Percentiles rank a stretch among this genome's conserved stretches.
These are phyloP conservation scores for Agrochola lychnidis DNA, from an alignment of 2,888 invertebrate genomes.

Conservation along the genomic window DNA sequence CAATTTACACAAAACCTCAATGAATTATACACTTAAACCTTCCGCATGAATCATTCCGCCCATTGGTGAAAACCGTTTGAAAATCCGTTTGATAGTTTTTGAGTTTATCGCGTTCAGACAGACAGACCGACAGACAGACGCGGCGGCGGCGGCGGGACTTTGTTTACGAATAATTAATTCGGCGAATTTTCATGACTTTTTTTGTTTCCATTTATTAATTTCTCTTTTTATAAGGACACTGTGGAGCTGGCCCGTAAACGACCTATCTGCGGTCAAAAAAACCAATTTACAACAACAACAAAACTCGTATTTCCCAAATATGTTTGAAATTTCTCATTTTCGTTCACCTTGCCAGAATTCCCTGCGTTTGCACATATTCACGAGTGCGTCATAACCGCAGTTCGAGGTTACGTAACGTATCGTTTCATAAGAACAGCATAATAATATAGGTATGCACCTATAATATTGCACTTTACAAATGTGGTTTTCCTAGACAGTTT, in stretches of 20 bases:
- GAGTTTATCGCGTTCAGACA: too few relatives aligned
- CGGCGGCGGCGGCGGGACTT: too few relatives aligned
- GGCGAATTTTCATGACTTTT: background rate
- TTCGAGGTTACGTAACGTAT: slow-evolving; percentile 40
- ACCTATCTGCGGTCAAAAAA: background rate
- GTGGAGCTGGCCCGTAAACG: background rate
- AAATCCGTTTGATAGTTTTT: too few relatives aligned
- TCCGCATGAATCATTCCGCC: too few relatives aligned
- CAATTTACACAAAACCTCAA: too few relatives aligned
- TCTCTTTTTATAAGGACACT: background rate
- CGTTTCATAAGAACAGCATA: slow-evolving; percentile 21
- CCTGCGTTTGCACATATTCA: slow-evolving; percentile 29
- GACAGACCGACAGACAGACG: too few relatives aligned
- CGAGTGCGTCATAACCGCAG: slow-evolving; percentile 49
- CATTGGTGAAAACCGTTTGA: too few relatives aligned
- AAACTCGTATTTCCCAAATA: slow-evolving; percentile 21
- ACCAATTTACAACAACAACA: slow-evolving; percentile 3
- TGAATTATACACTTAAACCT: too few relatives aligned
- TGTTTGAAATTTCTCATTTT: slow-evolving; percentile 23
- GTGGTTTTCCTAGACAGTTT: slow-evolving; percentile 14
- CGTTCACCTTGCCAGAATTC: slow-evolving; percentile 39
- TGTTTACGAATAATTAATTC: background rate
- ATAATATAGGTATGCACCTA: background rate
- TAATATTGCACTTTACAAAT: slow-evolving; percentile 28
- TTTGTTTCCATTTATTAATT: background rate